phyloP scores from a whole-genome alignment of 2,888 invertebrate species.

The Ennomos quercinarius region DNA sequence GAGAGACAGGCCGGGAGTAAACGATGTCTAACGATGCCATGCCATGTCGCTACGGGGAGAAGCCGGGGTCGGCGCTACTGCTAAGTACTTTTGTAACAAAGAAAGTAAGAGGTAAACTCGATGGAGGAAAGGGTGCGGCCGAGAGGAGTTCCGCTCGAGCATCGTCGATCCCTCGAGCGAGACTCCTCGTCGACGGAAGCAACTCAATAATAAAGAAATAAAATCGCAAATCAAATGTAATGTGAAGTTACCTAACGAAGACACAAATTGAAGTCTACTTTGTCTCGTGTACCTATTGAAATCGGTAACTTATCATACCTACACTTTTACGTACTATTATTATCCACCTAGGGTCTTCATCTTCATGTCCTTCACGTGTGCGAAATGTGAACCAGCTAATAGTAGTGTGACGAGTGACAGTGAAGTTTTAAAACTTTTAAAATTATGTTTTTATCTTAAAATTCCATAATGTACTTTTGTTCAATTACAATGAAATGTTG shows the following conservation, averaged over 20 bases:
- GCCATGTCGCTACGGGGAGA: constrained; percentile 69
- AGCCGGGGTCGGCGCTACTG: constrained; percentile 68
- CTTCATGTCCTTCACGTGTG: too few species aligned
- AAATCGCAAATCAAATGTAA: constrained; percentile 73
- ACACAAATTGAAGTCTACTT: constrained; percentile 5
- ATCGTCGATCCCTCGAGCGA: constrained; percentile 10
- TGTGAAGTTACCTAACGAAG: constrained; percentile 51
- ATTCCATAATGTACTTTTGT: too few species aligned
- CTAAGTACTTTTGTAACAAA: constrained; percentile 44
- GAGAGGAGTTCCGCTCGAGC: constrained; percentile 21
- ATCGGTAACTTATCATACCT: neutral
- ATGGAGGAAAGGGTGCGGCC: constrained; percentile 41
- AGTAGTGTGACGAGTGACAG: too few species aligned
- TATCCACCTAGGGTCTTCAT: too few species aligned
- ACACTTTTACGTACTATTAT: neutral
- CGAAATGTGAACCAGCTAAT: too few species aligned
- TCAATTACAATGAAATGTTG: too few species aligned
- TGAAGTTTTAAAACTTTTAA: too few species aligned
- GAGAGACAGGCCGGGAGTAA: constrained; percentile 64
- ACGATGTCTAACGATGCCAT: constrained; percentile 74
- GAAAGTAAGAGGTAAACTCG: constrained; percentile 24
- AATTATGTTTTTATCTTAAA: too few species aligned
- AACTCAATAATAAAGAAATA: constrained; percentile 63
- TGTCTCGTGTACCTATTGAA: constrained; percentile 17
- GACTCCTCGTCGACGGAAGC: constrained; percentile 52